Base-by-base conservation (phyloP, 1,140 invertebrate species). In the Drosophila suzukii region DNA sequence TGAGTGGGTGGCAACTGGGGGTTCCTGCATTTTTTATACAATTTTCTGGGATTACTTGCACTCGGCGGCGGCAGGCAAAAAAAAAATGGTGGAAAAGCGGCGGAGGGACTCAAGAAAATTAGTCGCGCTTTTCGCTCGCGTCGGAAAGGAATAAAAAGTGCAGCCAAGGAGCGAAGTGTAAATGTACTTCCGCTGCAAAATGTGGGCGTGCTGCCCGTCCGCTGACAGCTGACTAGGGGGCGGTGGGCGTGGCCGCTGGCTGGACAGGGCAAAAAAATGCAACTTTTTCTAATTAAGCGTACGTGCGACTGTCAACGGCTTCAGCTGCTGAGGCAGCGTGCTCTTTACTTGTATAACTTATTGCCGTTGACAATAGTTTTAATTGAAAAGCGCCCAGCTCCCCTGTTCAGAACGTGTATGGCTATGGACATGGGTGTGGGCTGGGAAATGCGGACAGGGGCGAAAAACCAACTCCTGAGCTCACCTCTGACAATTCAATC, bases 261-360 rank as follows among this genome's bases (percentile, higher is more conserved):
- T 81, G 78, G 81, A 80, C 72, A 50, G 53, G 27, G 34, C 39
- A 24, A 38, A 51, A 58, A 47, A 58, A 17, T 71, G 67, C 75
- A 89, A 74, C 79, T 83, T 89, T 89, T 89, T 89, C 84, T 89
- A 89, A 89, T 89, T 89, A 89, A 89, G 80, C 84, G 84, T 84
- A 89, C 84, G 84, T 89, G 85, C 73, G 55, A 63, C 84, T 89
- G 84, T 89, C 84, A 89, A 78, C 80, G 66, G 70, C 84, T 74
- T 78, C 76, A 84, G 75, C 46, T 75, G 60, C 68, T 78, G 49
- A 67, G 76, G 47, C 59, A 58, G 71, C 63, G 67, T 54, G 74
- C 70, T 81, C 56, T 59, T 59, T 74, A 59, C 73, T 85, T 83
- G 79, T 73, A 75, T 73, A 88, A 88, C 84, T 88, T 88, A 86